Evolutionary conservation across 2,113 vertebrate genomes (phyloP), one percentile per base, ranked within the genome.

Genomic region (Pygoscelis antarcticus): DNA sequence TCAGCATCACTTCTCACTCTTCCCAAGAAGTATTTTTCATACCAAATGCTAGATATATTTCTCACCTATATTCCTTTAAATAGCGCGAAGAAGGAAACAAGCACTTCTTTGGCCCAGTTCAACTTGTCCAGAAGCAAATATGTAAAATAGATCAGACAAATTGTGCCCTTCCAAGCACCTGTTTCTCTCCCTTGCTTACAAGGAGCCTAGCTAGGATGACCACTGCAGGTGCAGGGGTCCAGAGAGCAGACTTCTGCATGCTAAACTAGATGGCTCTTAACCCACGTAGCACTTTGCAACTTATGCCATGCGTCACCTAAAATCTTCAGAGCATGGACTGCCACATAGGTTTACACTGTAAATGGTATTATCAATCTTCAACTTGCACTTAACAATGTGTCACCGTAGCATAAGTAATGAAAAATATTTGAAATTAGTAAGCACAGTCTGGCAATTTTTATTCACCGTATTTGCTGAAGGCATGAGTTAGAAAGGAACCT

Each of bases 281-380:
- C 1, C 3, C 40, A 23, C 0, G 0, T 9, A 61, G 13, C 6
- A 26, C 51, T 52, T 64, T 2, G 52, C n/a, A 81, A 18, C 47
- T 54, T 44, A 38, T 3, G 9, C 21, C 58, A 25, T 11, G 8
- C 0, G 0, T n/a, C 62, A 72, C 38, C 44, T 61, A 49, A 84
- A 10, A 61, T 49, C 44, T 77, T 62, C 69, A 84, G 38, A 82
- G 54, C 40, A 72, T 2, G 0, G 3, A 36, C 21, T 47, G 52
- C 9, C 20, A 40, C 3, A 6, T 2, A 25, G 4, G 2, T 44
- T 66, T 52, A 52, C 8, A 6, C 7, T 62, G 52, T 32, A 20
- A 80, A 72, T 4, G 21, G 16, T 13, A 17, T 40, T 16, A 49
- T 6, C 21, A 46, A 49, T 68, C 69, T 77, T 72, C 47, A 55